Conservation (phyloP, 2,113 vertebrate species). For the Accipiter virgatus region DNA sequence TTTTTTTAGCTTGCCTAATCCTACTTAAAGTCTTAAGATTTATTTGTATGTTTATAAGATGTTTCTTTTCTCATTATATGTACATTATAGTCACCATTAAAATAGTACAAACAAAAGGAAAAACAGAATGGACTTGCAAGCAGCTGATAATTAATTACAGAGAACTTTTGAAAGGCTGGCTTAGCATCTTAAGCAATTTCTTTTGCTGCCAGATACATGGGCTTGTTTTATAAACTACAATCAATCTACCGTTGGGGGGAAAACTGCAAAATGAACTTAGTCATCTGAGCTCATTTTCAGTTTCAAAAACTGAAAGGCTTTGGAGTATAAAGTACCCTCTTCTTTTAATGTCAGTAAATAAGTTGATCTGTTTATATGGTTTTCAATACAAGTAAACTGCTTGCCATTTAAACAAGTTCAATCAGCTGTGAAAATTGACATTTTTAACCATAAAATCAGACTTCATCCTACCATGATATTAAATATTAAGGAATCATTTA, state of each 20-base stretch:
- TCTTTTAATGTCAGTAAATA: conserved; percentile 66
- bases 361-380: conserved; percentile 68
- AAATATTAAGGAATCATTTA: conserved; percentile 69
- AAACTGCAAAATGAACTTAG: conserved; percentile 43
- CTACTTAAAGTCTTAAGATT: conserved; percentile 55
- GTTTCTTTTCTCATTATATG: conserved; percentile 27
- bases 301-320: conserved; percentile 33
- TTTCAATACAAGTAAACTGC: conserved; percentile 62
- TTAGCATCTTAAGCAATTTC: conserved; percentile 59
- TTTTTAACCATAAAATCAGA: conserved; percentile 71
- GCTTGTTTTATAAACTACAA: conserved; percentile 56
- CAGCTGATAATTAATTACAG: conserved; percentile 59
- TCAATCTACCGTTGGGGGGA: conserved; percentile 41
- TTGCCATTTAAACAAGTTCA: conserved; percentile 70
- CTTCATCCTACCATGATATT: conserved; percentile 68
- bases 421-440: conserved; percentile 71
- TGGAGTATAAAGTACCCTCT: conserved; percentile 34
- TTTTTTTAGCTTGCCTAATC: conserved; percentile 41
- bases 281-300: conserved; percentile 52
- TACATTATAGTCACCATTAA: conserved; percentile 16
- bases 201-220: conserved; percentile 52
- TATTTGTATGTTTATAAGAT: conserved; percentile 57
- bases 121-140: conserved; percentile 50
- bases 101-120: conserved; percentile 44
- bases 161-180: conserved; percentile 41